A percentile compares a stretch with the other conserved stretches of the same genome.
phyloP scores from a whole-genome alignment of 2,113 vertebrate species.

The Syngnathus floridae region DNA sequence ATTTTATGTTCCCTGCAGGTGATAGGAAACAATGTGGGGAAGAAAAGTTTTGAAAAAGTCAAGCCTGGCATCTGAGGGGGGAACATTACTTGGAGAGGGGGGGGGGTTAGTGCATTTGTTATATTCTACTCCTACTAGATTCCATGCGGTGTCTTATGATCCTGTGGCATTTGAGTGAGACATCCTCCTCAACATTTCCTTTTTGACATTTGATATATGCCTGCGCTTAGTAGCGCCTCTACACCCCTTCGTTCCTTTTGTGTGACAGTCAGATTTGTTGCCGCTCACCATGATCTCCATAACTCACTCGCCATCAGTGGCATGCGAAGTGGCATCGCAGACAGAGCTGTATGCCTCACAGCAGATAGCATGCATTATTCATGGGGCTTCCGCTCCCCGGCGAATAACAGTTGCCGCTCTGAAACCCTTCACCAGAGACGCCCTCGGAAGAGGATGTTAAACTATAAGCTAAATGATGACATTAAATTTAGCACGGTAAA shows the following conservation, averaged over 20 bases:
- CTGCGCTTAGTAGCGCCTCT: not conserved
- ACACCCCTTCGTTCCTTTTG: not conserved
- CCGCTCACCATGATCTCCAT: slow-evolving; percentile 30
- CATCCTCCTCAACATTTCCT: not conserved
- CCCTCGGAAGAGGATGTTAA: slow-evolving; percentile 38
- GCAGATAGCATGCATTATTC: slow-evolving; percentile 61
- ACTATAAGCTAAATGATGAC: slow-evolving; percentile 34
- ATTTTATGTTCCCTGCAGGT: too few species aligned
- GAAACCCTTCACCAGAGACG: slow-evolving; percentile 43
- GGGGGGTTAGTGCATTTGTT: not conserved
- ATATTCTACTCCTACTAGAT: not conserved
- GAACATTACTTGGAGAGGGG: too few species aligned
- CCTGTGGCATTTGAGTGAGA: not conserved
- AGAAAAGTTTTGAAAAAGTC: too few species aligned
- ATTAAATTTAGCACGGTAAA: slow-evolving; percentile 35
- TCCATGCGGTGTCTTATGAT: not conserved
- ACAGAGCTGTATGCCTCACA: slow-evolving; percentile 53
- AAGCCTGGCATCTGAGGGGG: too few species aligned
- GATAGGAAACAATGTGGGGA: too few species aligned
- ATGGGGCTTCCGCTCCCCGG: slow-evolving; percentile 40
- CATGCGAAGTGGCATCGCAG: slow-evolving; percentile 48
- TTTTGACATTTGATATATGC: not conserved
- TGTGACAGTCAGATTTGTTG: slow-evolving; percentile 17
- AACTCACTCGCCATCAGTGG: slow-evolving; percentile 20
- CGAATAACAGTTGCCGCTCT: slow-evolving; percentile 57